phyloP scores from a whole-genome alignment of 2,888 invertebrate species.

The Meloe dianella region DNA sequence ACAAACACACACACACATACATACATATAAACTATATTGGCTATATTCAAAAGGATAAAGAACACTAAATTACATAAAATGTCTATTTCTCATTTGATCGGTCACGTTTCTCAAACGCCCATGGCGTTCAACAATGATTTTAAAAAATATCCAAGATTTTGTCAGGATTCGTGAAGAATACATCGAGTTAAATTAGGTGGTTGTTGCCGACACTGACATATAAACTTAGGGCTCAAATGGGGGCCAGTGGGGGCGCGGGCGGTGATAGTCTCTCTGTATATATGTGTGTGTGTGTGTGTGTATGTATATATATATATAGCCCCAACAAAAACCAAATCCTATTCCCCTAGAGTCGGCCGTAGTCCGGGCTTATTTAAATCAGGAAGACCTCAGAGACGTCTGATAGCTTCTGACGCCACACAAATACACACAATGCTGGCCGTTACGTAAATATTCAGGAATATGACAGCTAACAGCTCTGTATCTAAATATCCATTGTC shows the following conservation, averaged over 20 bases:
- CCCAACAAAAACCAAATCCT: conserved; percentile 56
- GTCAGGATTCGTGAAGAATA: conserved; percentile 49
- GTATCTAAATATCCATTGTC: conserved; percentile 12
- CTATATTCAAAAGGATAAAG: conserved; percentile 50
- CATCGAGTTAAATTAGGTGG: conserved; percentile 56
- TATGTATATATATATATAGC: too few relatives aligned
- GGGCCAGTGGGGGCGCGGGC: not conserved
- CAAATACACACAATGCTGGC: conserved; percentile 49
- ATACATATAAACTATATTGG: conserved; percentile 54
- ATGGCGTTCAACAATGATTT: conserved; percentile 18
- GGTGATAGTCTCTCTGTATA: too few relatives aligned
- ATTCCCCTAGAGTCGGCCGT: conserved; percentile 53
- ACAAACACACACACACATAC: not conserved
- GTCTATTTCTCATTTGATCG: conserved; percentile 44
- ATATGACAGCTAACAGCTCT: conserved; percentile 30
- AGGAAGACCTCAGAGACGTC: conserved; percentile 57
- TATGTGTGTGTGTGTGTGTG: too few relatives aligned
- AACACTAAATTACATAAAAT: conserved; percentile 52
- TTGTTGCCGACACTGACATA: conserved; percentile 58
- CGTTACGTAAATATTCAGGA: conserved; percentile 54
- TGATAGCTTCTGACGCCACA: conserved; percentile 59
- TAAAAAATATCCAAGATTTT: conserved; percentile 44
- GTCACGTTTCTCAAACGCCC: conserved; percentile 43
- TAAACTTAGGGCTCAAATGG: conserved; percentile 51
- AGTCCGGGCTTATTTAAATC: conserved; percentile 61